Evolutionary conservation across 64 coral and sea anemone species (phyloP).

Genomic region (Montipora foliosa): DNA sequence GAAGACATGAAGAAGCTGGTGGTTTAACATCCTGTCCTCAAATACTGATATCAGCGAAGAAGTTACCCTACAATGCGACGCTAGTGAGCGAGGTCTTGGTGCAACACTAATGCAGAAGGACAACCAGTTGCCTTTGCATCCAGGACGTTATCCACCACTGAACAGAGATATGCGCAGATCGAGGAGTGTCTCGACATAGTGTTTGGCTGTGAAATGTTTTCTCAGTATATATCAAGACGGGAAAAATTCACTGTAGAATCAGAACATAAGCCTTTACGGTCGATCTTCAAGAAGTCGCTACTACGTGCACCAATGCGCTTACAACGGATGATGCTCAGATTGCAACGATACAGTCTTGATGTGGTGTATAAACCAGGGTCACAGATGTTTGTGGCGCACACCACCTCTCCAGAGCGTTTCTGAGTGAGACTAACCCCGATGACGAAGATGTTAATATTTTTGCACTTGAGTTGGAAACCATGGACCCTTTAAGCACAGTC

Average conservation of each 20-base stretch:
- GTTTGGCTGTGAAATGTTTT: neutral
- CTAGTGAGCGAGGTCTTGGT: neutral
- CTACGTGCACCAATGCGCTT: too few relatives aligned
- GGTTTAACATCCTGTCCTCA: neutral
- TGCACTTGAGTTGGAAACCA: neutral
- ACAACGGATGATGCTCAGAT: conserved; percentile 21
- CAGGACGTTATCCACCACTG: neutral
- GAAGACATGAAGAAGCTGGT: too few relatives aligned
- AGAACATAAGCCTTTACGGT: neutral
- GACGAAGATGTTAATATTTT: conserved; percentile 38
- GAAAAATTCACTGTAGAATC: neutral
- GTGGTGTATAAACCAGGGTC: conserved; percentile 46
- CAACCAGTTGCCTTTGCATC: neutral
- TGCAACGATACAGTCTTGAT: conserved; percentile 34
- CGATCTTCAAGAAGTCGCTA: neutral
- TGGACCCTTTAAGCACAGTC: conserved; percentile 1
- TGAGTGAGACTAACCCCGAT: neutral
- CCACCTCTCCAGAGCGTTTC: conserved; percentile 62
- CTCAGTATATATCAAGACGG: neutral
- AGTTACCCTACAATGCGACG: neutral
- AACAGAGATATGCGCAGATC: neutral
- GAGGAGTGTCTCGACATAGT: neutral
- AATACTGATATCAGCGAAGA: neutral
- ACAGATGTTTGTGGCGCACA: conserved; percentile 56
- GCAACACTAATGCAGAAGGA: neutral